Base-by-base conservation (phyloP, 2,113 vertebrate species). In the Fregata magnificens region DNA sequence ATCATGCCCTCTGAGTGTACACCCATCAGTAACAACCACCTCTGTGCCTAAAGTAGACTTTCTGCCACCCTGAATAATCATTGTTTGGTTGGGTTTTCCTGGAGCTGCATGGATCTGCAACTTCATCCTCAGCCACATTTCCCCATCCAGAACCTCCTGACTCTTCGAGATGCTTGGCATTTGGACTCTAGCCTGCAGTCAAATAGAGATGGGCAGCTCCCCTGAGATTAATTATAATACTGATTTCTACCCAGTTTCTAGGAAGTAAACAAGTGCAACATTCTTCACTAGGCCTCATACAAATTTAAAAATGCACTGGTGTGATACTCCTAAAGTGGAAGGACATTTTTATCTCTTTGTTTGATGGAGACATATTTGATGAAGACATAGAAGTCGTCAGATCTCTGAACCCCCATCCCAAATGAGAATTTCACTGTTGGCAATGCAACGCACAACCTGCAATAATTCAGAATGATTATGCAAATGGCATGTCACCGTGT, bases 401-500 rank as follows among this genome's bases (percentile, higher is more conserved):
- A 78, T 42, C 61, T 78, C 77, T 74, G 80, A 95, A 74, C 6
- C 11, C 24, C 26, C 26, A 84, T 88, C 76, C 80, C 3, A 1
- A 92, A 86, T 10, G 56, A 83, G 70, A 72, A 77, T 20, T 59
- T 92, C 59, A 63, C 50, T 72, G 19, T 67, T 86, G 45, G 76
- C 50, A 94, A 47, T 22, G 71, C 86, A 83, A 81, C 18, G 73
- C 69, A 94, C 40, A 86, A 59, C 59, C 56, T 81, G 47, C 72
- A 92, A 61, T 93, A 88, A 95, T 92, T 92, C 83, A 90, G 82
- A 90, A 88, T 45, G 63, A 83, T 90, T 95, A 95, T 82, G 92
- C 55, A 94, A 97, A 95, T 88, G 24, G 52, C 5, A 90, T 71
- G 90, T n/a, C n/a, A 83, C 38, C 0, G 1, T 85, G 91, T 87